A percentile compares a stretch with the other conserved stretches of the same genome.
These are phyloP conservation scores for Chelon auratus DNA, from an alignment of 2,797 vertebrate species.

Conservation along the genomic window DNA sequence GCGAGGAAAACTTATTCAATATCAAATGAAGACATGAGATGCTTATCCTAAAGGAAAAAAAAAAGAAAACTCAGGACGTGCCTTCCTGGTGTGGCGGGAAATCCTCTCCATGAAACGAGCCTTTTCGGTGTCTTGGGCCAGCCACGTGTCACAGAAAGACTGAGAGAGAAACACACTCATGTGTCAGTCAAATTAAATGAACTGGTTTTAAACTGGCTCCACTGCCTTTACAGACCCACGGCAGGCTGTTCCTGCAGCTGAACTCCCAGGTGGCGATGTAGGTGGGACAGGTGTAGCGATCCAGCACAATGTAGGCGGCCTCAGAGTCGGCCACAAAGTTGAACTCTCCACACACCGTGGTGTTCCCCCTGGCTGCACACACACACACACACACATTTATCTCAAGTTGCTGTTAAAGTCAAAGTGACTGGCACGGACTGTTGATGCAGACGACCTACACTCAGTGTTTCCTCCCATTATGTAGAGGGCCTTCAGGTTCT, in stretches of 20 bases:
- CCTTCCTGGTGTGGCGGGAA: neutral
- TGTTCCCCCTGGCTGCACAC: conserved; percentile 81
- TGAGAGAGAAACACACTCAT: neutral
- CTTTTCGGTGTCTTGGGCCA: conserved; percentile 40
- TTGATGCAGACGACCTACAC: conserved; percentile 48
- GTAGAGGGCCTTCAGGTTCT: conserved; percentile 81
- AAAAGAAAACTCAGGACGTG: neutral
- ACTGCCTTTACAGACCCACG: conserved; percentile 64
- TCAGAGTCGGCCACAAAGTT: conserved; percentile 86
- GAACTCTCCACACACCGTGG: conserved; percentile 80
- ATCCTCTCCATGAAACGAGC: conserved; percentile 58
- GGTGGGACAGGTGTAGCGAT: conserved; percentile 79
- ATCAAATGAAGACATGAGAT: too few species aligned
- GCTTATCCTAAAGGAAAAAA: too few species aligned
- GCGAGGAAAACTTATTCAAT: too few species aligned
- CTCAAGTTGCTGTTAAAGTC: neutral
- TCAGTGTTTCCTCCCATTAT: conserved; percentile 85
- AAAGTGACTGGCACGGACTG: too few species aligned
- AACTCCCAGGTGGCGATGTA: conserved; percentile 84
- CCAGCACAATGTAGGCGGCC: conserved; percentile 81
- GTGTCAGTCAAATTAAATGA: too few species aligned
- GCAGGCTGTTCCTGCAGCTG: conserved; percentile 72
- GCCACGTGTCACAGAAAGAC: conserved; percentile 53
- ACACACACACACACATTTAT: too few species aligned
- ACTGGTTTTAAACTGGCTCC: too few species aligned